phyloP scores from a whole-genome alignment of 2,888 invertebrate genomes.

The Reticulitermes lucifugus region DNA sequence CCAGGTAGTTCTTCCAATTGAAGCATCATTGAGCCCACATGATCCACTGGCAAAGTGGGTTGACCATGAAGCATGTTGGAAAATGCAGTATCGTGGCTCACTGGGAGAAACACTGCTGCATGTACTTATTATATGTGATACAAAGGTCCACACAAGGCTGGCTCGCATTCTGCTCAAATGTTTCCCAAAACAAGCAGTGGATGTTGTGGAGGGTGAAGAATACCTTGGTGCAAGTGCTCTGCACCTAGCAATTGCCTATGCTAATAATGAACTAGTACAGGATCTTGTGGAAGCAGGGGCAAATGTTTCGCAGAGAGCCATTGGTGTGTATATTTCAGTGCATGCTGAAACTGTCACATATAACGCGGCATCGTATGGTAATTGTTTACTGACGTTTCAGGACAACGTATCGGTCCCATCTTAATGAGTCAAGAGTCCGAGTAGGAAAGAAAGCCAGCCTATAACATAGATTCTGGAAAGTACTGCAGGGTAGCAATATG shows the following conservation, averaged over 20 bases:
- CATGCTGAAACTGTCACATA: too few relatives aligned
- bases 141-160: conserved; percentile 84
- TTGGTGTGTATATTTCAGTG: conserved; percentile 69
- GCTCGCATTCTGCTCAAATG: conserved; percentile 91
- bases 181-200: conserved; percentile 90
- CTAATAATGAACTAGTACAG: conserved; percentile 94
- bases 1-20: conserved; percentile 85
- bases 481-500: too few relatives aligned
- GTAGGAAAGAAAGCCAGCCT: too few relatives aligned
- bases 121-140: conserved; percentile 94
- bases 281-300: conserved; percentile 94
- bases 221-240: conserved; percentile 95
- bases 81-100: conserved; percentile 95
- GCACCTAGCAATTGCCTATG: conserved; percentile 96
- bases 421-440: too few relatives aligned
- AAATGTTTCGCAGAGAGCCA: conserved; percentile 91
- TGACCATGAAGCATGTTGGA: conserved; percentile 97
- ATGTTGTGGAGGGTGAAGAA: conserved; percentile 97
- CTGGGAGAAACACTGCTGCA: conserved; percentile 95
- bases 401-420: too few relatives aligned
- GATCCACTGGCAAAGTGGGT: conserved; percentile 90
- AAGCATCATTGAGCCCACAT: conserved; percentile 84
- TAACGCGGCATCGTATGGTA: too few relatives aligned
- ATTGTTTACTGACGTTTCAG: too few relatives aligned
- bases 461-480: too few relatives aligned